A percentile compares a stretch with the other conserved stretches of the same genome.
Evolutionary conservation across 2,113 vertebrate genomes (phyloP).

Genomic region (Riparia riparia): DNA sequence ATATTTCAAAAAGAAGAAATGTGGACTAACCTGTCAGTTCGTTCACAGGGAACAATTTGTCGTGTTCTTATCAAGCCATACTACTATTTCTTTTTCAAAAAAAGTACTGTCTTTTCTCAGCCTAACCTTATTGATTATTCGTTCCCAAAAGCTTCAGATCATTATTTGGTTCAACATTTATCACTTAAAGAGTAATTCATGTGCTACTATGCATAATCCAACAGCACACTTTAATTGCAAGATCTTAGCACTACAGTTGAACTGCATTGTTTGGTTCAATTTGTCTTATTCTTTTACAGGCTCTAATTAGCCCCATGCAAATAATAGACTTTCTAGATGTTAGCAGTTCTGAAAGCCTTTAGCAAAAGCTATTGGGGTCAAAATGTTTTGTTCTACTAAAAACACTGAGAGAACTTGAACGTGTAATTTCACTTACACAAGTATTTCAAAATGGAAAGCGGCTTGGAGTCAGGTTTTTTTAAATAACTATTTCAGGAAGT

Average conservation of each 20-base stretch:
- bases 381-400: neutral
- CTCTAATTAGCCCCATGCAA: neutral
- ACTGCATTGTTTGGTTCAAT: neutral
- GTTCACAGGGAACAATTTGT: neutral
- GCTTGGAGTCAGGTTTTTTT: neutral
- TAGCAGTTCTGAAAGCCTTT: neutral
- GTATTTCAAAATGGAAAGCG: neutral
- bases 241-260: neutral
- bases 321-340: neutral
- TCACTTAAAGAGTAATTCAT: neutral
- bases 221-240: neutral
- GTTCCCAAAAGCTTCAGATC: neutral
- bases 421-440: neutral
- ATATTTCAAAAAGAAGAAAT: neutral
- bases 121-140: neutral
- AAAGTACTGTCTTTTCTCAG: neutral
- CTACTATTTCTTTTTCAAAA: neutral
- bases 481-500: neutral
- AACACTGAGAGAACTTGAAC: neutral
- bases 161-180: neutral
- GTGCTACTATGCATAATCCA: neutral
- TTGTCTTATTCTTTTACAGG: neutral
- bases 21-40: neutral
- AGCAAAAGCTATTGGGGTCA: neutral
- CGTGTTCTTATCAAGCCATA: neutral